phyloP scores from a whole-genome alignment of 2,113 vertebrate species.

The Percina caprodes region DNA sequence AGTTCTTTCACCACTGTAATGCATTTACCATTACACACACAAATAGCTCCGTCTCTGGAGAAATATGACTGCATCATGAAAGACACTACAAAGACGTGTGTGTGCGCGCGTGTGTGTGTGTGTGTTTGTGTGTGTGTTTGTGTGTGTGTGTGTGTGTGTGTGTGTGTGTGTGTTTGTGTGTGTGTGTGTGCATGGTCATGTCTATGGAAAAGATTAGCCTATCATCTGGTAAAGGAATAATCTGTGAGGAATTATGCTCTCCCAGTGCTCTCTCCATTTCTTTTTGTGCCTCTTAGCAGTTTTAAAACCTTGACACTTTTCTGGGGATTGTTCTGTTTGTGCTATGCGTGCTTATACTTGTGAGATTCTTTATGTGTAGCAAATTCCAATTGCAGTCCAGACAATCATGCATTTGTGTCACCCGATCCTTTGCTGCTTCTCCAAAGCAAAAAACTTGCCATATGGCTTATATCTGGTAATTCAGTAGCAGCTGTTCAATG shows the following conservation, averaged over 20 bases:
- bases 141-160: slow-evolving; percentile 16
- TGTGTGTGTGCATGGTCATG: slow-evolving; percentile 30
- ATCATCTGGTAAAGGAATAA: slow-evolving; percentile 78
- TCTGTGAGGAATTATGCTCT: slow-evolving; percentile 53
- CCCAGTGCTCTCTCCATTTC: slow-evolving; percentile 37
- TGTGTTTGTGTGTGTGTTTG: too few relatives aligned
- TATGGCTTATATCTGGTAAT: slow-evolving; percentile 24
- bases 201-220: slow-evolving; percentile 75
- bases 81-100: slow-evolving; percentile 57
- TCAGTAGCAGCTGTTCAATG: slow-evolving; percentile 25
- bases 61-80: slow-evolving; percentile 42
- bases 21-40: slow-evolving; percentile 60
- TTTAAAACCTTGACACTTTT: slow-evolving; percentile 39
- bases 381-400: slow-evolving; percentile 22
- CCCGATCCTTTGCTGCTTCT: slow-evolving; percentile 4
- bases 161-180: not conserved
- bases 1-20: slow-evolving; percentile 59
- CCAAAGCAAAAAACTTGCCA: slow-evolving; percentile 11
- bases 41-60: slow-evolving; percentile 31
- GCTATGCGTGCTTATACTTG: slow-evolving; percentile 50
- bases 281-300: slow-evolving; percentile 58
- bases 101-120: too few relatives aligned
- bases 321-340: slow-evolving; percentile 35
- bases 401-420: slow-evolving; percentile 15
- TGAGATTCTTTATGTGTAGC: slow-evolving; percentile 40